phyloP scores from a whole-genome alignment of 2,113 vertebrate species.

The Zapornia atra region DNA sequence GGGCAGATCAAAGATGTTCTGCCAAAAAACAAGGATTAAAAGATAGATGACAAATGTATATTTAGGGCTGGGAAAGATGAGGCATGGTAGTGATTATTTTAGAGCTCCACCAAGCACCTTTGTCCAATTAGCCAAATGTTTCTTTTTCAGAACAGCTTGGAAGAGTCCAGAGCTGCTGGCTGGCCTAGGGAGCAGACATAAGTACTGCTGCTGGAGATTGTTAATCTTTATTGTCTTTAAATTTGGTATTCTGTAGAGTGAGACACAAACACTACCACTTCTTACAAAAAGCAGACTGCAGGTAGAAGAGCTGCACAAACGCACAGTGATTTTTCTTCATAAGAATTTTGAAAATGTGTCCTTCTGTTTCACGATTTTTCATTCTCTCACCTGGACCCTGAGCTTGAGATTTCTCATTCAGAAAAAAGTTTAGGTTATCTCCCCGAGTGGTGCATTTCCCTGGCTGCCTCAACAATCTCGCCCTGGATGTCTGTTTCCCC shows the following conservation, averaged over 20 bases:
- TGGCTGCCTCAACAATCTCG: background rate
- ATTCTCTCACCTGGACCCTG: background rate
- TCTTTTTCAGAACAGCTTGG: slow-evolving; percentile 29
- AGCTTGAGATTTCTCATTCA: background rate
- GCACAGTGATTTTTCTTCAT: background rate
- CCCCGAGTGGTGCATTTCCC: background rate
- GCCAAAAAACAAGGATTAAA: slow-evolving; percentile 26
- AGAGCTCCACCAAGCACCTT: slow-evolving; percentile 52
- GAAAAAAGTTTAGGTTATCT: background rate
- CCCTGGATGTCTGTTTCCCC: background rate
- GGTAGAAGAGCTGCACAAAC: background rate
- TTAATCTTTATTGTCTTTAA: slow-evolving; percentile 9
- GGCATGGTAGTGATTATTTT: slow-evolving; percentile 57
- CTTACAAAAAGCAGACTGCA: background rate
- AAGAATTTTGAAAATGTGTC: background rate
- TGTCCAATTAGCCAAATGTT: slow-evolving; percentile 57
- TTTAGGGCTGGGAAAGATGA: slow-evolving; percentile 24
- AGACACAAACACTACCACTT: background rate
- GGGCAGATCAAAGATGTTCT: slow-evolving; percentile 34
- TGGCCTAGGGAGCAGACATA: background rate
- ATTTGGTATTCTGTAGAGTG: background rate
- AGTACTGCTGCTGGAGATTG: background rate
- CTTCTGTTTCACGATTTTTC: background rate
- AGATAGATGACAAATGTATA: slow-evolving; percentile 40
- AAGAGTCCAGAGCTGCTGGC: slow-evolving; percentile 7